Base-by-base conservation (phyloP, 2,113 vertebrate species). In the Microcebus ravelobensis region DNA sequence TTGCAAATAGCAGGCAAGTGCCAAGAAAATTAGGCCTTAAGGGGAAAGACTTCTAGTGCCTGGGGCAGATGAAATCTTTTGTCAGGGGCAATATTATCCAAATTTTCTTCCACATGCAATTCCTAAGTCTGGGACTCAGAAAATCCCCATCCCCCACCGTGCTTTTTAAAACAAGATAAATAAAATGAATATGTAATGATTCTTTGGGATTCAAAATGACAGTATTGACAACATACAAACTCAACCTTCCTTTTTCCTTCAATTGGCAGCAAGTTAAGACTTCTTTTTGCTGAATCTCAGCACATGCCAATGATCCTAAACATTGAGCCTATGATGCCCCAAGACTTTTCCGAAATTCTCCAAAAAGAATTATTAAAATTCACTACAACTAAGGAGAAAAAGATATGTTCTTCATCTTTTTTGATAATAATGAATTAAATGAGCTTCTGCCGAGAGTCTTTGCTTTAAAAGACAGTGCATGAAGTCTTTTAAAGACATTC, bases 21-120 rank as follows among this genome's bases (percentile, higher is more conserved):
- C 12, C 65, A 77, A 90, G 61, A 71, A 95, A 70, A 90, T 94
- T 55, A 94, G 65, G 42, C 52, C 55, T 83, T 39, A 85, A 45
- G 89, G 83, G 83, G 85, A 89, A 87, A 94, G 90, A 87, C 90
- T 90, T 84, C 80, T 42, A 57, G 14, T 81, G 67, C 67, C 52
- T 6, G n/a, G 63, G 55, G 8, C 17, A 13, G 80, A 84, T 55
- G 80, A 83, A 83, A 93, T 39, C 84, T 65, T 79, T 90, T 87
- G 45, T 83, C 25, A 42, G 55, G 45, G 68, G 23, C 20, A 17
- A 29, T 20, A 36, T 25, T 34, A 61, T 42, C 82, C 95, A 48
- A 4, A 27, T 74, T 82, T 93, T 36, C 90, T 50, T 87, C 39
- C 25, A 6, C 11, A 3, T 7, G 15, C 5, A 4, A 39, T 74